These are phyloP conservation scores for Brachionus manjavacas DNA, from an alignment of 1,140 invertebrate species.

Conservation along the genomic window DNA sequence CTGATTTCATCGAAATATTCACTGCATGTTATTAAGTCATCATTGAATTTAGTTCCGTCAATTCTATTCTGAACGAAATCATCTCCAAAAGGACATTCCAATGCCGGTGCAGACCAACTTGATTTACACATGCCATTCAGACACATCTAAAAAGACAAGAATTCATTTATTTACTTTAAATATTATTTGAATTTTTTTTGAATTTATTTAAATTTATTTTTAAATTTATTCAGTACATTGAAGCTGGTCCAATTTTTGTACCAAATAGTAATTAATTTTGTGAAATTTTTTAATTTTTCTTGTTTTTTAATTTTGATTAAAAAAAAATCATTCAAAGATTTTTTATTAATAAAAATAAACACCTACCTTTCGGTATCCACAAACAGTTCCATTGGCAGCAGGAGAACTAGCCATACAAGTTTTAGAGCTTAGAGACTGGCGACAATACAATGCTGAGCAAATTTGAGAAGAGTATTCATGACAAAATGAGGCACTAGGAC, in stretches of 20 bases:
- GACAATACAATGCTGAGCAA: background rate
- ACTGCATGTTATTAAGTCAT: background rate
- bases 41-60: background rate
- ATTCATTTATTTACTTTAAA: too few relatives aligned
- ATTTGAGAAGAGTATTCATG: background rate
- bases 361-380: background rate
- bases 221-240: too few relatives aligned
- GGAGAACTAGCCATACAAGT: background rate
- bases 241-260: too few relatives aligned
- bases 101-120: background rate
- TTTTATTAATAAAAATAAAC: too few relatives aligned
- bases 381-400: background rate
- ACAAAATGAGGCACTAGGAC: background rate
- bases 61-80: background rate
- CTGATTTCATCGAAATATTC: background rate
- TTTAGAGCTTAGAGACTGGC: background rate
- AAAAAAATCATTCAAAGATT: too few relatives aligned
- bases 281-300: too few relatives aligned
- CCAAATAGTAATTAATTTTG: too few relatives aligned
- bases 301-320: too few relatives aligned
- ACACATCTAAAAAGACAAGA: background rate
- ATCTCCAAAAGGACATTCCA: background rate
- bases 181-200: too few relatives aligned
- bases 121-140: background rate
- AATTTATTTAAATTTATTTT: too few relatives aligned